A percentile compares a stretch with the other conserved stretches of the same genome.
Conservation (phyloP, 2,113 vertebrate species). For the Gasterosteus nipponicus region DNA sequence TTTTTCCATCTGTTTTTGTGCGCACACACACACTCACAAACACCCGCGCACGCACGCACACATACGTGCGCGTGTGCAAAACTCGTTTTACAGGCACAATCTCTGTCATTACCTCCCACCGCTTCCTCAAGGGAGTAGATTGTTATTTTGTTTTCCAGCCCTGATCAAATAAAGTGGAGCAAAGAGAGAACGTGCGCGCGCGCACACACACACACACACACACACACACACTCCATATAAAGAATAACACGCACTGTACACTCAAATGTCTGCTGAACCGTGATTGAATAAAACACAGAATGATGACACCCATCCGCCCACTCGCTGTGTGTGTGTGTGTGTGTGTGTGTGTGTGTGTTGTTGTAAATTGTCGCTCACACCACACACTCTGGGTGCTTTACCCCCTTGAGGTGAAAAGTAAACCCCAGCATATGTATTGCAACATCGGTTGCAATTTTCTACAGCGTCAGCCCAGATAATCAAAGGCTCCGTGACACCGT, state of each 20-base stretch:
- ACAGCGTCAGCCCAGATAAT: constrained; percentile 55
- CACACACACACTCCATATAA: constrained; percentile 24
- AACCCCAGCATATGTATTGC: constrained; percentile 48
- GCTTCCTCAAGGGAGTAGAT: constrained; percentile 66
- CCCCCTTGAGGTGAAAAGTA: constrained; percentile 35
- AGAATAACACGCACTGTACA: constrained; percentile 32
- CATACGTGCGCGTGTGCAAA: constrained; percentile 22
- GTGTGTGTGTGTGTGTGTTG: constrained; percentile 14
- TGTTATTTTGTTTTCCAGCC: constrained; percentile 67
- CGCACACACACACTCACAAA: constrained; percentile 1
- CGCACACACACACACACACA: constrained; percentile 22
- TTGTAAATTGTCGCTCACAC: constrained; percentile 43
- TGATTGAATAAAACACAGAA: constrained; percentile 55
- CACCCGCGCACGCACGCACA: constrained; percentile 11
- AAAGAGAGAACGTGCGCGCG: constrained; percentile 35
- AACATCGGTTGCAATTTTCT: constrained; percentile 46
- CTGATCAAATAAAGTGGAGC: constrained; percentile 71
- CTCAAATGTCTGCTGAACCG: constrained; percentile 30
- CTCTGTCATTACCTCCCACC: constrained; percentile 72
- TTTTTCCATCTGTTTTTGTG: constrained; percentile 5
- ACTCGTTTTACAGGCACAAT: constrained; percentile 64
- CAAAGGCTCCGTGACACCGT: constrained; percentile 42
- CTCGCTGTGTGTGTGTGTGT: constrained; percentile 11
- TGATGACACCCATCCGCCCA: constrained; percentile 51
- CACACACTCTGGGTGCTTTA: constrained; percentile 14